Evolutionary conservation across 2,888 invertebrate species (phyloP), one percentile per base, ranked within the genome.

Genomic region (Parelbella ahira): DNA sequence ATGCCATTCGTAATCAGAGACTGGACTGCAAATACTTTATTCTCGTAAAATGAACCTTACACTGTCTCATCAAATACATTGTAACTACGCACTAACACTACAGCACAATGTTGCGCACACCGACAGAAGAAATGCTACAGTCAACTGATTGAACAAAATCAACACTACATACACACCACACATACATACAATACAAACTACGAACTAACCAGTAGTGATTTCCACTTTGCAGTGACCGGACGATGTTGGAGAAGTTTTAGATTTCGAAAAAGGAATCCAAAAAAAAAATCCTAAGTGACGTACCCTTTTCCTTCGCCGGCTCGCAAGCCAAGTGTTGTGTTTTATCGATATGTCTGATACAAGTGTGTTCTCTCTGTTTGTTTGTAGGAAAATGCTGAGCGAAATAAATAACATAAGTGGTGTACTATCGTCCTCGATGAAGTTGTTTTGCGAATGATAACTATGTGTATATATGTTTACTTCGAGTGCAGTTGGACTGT

Each of bases 391-490:
- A 86, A 80, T 72, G 84, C 83, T 78, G 86, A 74, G 74, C 75
- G 86, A 86, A 83, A 81, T 82, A 76, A 81, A 80, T 84, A 86
- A 83, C 80, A 79, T 87, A 76, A 87, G 86, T 86, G 80, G 81
- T 83, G 86, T 86, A 76, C 74, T 87, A 60, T 82, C 84, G 45
- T 82, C 86, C 62, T 81, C 87, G 57, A 84, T 87, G 73, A 86
- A 86, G 79, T 84, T 87, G 56, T 84, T 87, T 86, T 84, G 78
- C 84, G 86, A 87, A 79, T 87, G 83, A n/a, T n/a, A n/a, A n/a
- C n/a, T n/a, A n/a, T n/a, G n/a, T n/a, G n/a, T n/a, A 87, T 84
- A 83, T 78, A 15, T 76, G 69, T 72, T 66, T 82, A 78, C 75
- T 77, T 71, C 69, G 74, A 79, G 82, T 84, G 82, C 68, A 65